These are phyloP conservation scores for Halcyon senegalensis DNA, from an alignment of 2,113 vertebrate genomes.

Conservation along the genomic window DNA sequence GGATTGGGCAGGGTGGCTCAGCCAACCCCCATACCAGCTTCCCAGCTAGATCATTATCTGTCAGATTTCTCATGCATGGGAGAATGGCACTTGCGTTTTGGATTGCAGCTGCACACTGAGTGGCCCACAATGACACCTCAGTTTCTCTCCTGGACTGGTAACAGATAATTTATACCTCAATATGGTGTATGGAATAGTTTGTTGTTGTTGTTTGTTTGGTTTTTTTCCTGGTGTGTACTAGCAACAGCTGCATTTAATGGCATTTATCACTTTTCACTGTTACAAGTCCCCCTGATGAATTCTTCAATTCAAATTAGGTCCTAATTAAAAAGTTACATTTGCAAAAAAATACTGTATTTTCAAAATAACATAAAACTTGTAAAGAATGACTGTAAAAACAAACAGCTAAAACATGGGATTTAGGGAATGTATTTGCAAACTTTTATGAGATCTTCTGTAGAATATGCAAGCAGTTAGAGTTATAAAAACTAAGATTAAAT, in stretches of 20 bases:
- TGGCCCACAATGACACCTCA: background rate
- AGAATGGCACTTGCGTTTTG: background rate
- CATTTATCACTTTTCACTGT: background rate
- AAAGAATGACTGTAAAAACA: background rate
- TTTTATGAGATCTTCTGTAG: background rate
- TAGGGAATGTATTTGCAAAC: background rate
- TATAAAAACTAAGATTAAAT: slow-evolving; percentile 12
- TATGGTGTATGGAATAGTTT: background rate
- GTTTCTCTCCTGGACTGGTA: background rate
- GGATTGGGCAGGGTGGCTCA: fast-evolving
- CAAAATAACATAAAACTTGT: background rate
- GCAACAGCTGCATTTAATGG: background rate
- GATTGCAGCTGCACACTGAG: background rate
- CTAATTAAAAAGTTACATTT: background rate
- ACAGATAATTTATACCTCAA: background rate
- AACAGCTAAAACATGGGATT: background rate
- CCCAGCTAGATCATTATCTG: background rate
- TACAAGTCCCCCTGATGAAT: background rate
- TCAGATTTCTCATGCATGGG: background rate
- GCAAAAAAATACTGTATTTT: background rate
- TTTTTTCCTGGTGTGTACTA: background rate
- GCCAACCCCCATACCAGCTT: background rate
- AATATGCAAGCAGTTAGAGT: background rate
- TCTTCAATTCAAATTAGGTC: background rate
- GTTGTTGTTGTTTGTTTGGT: too few relatives aligned